phyloP scores from a whole-genome alignment of 2,113 vertebrate species.

The Thunnus maccoyii region DNA sequence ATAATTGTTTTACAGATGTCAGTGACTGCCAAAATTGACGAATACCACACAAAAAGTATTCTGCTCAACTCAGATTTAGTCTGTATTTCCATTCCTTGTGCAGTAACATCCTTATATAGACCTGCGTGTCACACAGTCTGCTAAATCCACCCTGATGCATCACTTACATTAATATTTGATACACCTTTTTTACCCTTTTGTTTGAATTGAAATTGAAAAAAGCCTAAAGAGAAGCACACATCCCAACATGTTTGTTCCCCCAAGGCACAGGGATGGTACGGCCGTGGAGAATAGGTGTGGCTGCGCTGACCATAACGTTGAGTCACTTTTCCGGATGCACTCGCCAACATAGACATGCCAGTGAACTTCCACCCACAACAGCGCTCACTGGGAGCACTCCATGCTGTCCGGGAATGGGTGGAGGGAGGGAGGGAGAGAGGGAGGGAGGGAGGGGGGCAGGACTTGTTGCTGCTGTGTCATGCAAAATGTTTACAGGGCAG shows the following conservation, averaged over 20 bases:
- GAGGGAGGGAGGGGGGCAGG: background rate
- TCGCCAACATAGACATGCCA: conserved; percentile 51
- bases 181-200: background rate
- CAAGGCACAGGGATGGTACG: conserved; percentile 11
- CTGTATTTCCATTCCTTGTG: background rate
- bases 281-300: conserved; percentile 67
- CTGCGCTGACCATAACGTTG: conserved; percentile 50
- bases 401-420: background rate
- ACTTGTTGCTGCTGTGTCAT: conserved; percentile 57
- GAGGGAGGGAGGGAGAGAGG: background rate
- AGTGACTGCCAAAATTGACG: background rate
- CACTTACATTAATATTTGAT: conserved; percentile 11
- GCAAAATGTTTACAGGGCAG: conserved; percentile 41
- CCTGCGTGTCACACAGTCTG: background rate
- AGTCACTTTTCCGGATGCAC: conserved; percentile 70
- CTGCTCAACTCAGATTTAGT: background rate
- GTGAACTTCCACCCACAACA: conserved; percentile 66
- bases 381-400: background rate
- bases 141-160: background rate
- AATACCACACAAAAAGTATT: background rate
- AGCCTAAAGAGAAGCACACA: background rate
- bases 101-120: background rate
- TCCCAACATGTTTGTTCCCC: conserved; percentile 28
- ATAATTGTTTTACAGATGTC: background rate
- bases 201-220: background rate